Base-by-base conservation (phyloP, 2,888 invertebrate species). In the Fragum sueziense region DNA sequence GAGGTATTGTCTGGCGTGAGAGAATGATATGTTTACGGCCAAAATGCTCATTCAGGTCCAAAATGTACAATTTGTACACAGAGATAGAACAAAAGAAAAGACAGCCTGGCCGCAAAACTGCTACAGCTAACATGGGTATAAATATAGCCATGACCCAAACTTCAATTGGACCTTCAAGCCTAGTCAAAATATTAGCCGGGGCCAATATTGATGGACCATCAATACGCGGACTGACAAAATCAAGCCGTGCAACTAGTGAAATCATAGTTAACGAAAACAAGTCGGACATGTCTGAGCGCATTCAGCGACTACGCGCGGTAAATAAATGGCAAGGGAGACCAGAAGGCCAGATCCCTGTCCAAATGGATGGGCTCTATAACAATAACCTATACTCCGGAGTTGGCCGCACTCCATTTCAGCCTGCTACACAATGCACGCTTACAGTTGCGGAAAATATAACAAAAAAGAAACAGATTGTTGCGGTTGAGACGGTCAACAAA, bases 281-380 rank as follows among this genome's bases (percentile, higher is more conserved):
- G n/a, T 7, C 22, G 9, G 52, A 52, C 33, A 70, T 70, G 57
- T 22, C n/a, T 11, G 4, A 54, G 22, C 52, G 33, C 29, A 2
- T 25, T 29, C 4, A 70, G 22, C 31, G 54, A n/a, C 70, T 70
- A 11, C 3, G 20, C 2, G 1, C 2, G 14, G n/a, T 70, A 22
- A 33, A 34, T 14, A 25, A 25, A 59, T 57, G 22, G 20, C 47
- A 33, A 34, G 25, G 34, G 4, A 22, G 31, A 22, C 37, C 70
- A 3, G 33, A 70, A 22, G 9, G 29, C 22, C 9, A 70, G 33
- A 70, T 70, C 11, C n/a, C n/a, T n/a, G n/a, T n/a, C n/a, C n/a
- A n/a, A n/a, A n/a, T n/a, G n/a, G n/a, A 70, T 22, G 70, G 57
- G 1, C 6, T 37, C n/a, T 70, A 70, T 37, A 70, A 70, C 57